A percentile compares a stretch with the other conserved stretches of the same genome.
phyloP scores from a whole-genome alignment of 2,113 vertebrate species.

The Fregata magnificens region DNA sequence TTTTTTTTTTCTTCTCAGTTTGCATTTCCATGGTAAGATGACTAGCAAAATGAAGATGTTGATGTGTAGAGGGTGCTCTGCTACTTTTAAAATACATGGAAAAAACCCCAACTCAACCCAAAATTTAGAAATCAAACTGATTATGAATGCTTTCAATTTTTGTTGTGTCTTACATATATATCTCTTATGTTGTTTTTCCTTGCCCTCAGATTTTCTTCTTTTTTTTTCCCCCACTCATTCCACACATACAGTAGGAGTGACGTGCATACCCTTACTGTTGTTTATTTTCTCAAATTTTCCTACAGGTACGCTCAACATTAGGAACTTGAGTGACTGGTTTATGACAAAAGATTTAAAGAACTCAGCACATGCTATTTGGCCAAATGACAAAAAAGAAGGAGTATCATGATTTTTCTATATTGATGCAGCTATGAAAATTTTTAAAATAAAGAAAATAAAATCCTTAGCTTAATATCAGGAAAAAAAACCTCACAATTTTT shows the following conservation, averaged over 20 bases:
- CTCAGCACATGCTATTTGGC: not conserved
- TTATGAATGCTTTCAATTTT: not conserved
- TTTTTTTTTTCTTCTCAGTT: not conserved
- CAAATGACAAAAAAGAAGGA: not conserved
- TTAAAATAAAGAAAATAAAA: not conserved
- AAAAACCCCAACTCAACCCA: not conserved
- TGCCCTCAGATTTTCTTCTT: not conserved
- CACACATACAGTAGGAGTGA: not conserved
- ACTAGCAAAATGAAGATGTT: not conserved
- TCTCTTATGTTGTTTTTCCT: not conserved
- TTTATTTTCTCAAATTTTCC: not conserved
- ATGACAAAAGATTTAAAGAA: not conserved
- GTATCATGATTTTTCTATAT: not conserved
- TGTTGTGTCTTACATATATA: not conserved
- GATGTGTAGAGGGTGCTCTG: not conserved
- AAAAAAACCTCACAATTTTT: not conserved
- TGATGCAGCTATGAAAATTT: not conserved
- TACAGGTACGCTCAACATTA: not conserved
- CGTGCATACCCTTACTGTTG: not conserved
- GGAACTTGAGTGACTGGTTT: not conserved
- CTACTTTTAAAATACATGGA: not conserved
- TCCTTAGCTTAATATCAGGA: not conserved
- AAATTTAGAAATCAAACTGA: not conserved
- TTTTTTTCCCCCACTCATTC: not conserved
- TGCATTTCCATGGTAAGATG: not conserved